Conservation (phyloP, 2,113 vertebrate species). For the Zosterops japonicus region DNA sequence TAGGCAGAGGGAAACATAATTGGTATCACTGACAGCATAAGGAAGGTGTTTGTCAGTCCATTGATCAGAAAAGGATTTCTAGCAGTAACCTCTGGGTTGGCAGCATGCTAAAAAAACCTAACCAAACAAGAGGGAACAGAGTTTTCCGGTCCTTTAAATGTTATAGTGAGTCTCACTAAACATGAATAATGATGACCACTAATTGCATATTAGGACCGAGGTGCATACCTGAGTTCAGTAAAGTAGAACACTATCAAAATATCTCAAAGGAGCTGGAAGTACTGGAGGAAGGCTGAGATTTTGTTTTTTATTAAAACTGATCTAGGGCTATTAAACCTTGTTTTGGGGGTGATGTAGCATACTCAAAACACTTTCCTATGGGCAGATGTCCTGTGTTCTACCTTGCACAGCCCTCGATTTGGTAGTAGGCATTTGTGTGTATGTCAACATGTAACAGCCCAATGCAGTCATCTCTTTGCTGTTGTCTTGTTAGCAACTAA, state of each 20-base stretch:
- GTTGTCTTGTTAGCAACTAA: neutral
- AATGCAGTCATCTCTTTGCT: neutral
- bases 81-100: neutral
- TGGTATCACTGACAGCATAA: neutral
- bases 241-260: neutral
- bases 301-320: neutral
- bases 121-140: neutral
- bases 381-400: neutral
- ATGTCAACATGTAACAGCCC: neutral
- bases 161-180: neutral
- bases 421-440: neutral
- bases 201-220: neutral
- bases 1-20: neutral
- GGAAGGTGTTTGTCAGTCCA: neutral
- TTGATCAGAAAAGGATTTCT: neutral
- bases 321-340: neutral
- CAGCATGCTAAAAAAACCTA: accelerated
- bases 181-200: neutral
- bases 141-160: neutral
- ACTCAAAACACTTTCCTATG: neutral
- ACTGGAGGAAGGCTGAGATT: neutral
- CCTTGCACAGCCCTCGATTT: neutral
- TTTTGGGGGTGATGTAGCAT: neutral
- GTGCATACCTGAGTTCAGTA: neutral
- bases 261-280: neutral